phyloP scores from a whole-genome alignment of 2,113 vertebrate genomes.

The Sciurus niger region DNA sequence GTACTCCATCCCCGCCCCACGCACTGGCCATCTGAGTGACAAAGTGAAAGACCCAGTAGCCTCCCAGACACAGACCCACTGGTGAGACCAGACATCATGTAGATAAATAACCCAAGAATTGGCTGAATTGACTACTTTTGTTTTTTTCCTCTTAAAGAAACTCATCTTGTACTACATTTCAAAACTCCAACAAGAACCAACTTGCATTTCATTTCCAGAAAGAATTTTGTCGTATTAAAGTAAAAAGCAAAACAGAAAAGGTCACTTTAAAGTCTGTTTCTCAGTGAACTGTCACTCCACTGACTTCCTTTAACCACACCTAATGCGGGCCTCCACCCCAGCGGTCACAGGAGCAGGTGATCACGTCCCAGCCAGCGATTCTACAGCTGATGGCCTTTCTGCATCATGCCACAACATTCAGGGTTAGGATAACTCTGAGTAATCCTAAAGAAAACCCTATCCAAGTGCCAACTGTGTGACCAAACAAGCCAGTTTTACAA shows the following conservation, averaged over 20 bases:
- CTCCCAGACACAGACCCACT: not conserved
- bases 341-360: not conserved
- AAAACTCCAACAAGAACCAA: not conserved
- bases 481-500: conserved; percentile 81
- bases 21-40: not conserved
- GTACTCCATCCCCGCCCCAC: no score
- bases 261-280: not conserved
- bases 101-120: not conserved
- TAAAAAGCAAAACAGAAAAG: not conserved
- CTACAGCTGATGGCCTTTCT: not conserved
- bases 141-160: not conserved
- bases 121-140: not conserved
- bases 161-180: not conserved
- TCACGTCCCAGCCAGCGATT: not conserved
- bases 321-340: not conserved
- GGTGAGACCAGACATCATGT: not conserved
- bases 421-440: not conserved
- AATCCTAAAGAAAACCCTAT: conserved; percentile 73
- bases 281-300: not conserved
- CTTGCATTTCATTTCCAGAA: not conserved
- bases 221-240: conserved; percentile 38
- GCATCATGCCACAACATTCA: not conserved
- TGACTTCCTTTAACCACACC: not conserved
- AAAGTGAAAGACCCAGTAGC: not conserved
- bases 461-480: conserved; percentile 68